Evolutionary conservation across 2,113 vertebrate species (phyloP).

Genomic region (Calidris pugnax): DNA sequence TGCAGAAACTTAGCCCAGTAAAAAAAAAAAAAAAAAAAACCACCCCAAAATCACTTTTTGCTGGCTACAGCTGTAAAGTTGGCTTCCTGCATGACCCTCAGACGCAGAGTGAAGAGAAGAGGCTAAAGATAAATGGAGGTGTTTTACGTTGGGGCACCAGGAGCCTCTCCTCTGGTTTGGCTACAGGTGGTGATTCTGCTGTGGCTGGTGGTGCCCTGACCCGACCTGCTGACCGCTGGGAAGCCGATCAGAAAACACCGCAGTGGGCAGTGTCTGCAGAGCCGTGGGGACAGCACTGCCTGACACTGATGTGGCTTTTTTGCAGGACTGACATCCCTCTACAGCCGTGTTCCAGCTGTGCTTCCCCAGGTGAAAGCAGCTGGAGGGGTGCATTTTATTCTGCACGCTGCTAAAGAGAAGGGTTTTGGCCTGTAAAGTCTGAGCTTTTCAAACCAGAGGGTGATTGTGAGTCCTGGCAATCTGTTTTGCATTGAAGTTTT

Average conservation of each 20-base stretch:
- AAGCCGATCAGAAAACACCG: background rate
- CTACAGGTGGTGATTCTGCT: too few species aligned
- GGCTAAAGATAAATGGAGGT: background rate
- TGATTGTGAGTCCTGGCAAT: background rate
- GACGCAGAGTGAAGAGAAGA: background rate
- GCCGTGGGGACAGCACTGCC: background rate
- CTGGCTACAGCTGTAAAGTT: background rate
- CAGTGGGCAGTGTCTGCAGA: background rate
- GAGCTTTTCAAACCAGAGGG: background rate
- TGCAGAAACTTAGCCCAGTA: background rate
- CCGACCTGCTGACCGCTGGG: background rate
- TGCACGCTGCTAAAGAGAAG: background rate
- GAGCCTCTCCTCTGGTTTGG: background rate
- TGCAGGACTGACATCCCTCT: background rate
- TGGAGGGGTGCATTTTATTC: background rate
- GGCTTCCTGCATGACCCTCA: background rate
- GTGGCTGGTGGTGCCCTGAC: background rate
- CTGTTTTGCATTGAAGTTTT: background rate
- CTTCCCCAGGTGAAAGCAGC: background rate
- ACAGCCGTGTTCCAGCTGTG: background rate
- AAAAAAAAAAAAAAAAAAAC: background rate
- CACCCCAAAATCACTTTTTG: background rate
- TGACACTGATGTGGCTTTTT: background rate
- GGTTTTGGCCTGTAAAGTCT: background rate
- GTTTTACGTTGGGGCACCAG: accelerated